Base-by-base conservation (phyloP, 2,888 invertebrate genomes). In the Arctia plantaginis region DNA sequence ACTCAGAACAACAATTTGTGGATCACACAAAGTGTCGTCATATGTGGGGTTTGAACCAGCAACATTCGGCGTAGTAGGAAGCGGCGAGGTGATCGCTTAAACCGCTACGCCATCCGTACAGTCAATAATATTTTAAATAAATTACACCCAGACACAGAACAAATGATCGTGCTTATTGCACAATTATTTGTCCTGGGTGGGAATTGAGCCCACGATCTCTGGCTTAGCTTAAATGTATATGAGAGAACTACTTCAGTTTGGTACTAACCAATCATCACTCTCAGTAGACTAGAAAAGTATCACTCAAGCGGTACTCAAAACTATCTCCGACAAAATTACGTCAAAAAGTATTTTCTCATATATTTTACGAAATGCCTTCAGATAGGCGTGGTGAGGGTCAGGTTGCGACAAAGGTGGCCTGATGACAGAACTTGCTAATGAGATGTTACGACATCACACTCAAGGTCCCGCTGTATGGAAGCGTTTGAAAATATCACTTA, bases 301-400 rank as follows among this genome's bases (percentile, higher is more conserved):
- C n/a, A n/a, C n/a, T n/a, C n/a, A n/a, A n/a, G n/a, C 59, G 15
- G 12, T 62, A 30, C 7, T 1, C 15, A 44, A 30, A 15, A 30
- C 2, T 39, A 23, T 30, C 12, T 10, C 59, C 20, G 18, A 39
- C 39, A 23, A 55, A 39, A 67, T n/a, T 51, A 39, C 30, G 44
- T 66, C n/a, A 69, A 69, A 55, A 18, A 8, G 69, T 55, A 66
- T 67, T 68, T 77, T 79, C 65, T 73, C 72, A 55, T 65, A 77
- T 71, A 71, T 83, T 85, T 86, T 85, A 80, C 84, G 85, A 84
- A 85, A 86, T 81, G 78, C 73, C 76, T 72, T 15, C 35, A 71
- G 55, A 77, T 55, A 80, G 75, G 76, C 75, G 81, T 73, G 74
- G 81, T 62, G 81, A 83, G 81, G 85, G 85, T 77, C 85, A 69